phyloP scores from a whole-genome alignment of 2,797 vertebrate species.

The Bradypodion pumilum region DNA sequence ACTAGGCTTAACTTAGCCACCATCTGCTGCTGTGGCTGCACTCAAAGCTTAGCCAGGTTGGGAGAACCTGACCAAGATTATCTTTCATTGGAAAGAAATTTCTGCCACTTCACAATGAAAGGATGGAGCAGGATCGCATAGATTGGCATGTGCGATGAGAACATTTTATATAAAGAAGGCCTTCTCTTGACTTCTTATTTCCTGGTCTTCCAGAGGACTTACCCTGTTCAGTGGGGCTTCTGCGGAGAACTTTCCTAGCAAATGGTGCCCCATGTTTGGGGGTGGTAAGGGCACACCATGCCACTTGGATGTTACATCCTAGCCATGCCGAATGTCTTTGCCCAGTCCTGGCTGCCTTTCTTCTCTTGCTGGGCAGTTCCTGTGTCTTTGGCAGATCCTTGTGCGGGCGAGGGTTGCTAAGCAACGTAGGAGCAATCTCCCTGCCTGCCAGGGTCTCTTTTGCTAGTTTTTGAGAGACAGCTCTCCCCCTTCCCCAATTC shows the following conservation, averaged over 20 bases:
- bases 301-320: no score
- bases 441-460: conserved; percentile 38
- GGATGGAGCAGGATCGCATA: no score
- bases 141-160: no score
- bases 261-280: neutral
- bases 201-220: neutral
- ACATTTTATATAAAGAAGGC: no score
- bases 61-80: no score
- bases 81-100: no score
- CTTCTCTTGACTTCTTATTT: no score
- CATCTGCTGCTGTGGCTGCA: no score
- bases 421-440: conserved; percentile 42
- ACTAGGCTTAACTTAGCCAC: no score
- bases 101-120: no score
- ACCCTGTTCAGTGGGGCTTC: neutral
- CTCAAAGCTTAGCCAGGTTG: no score
- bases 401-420: conserved; percentile 44
- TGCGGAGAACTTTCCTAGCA: neutral
- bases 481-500: conserved; percentile 12
- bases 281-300: neutral
- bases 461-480: conserved; percentile 33
- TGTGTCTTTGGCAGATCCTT: conserved; percentile 37
- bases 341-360: neutral
- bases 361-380: conserved; percentile 35
- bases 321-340: neutral